These are phyloP conservation scores for Melinaea marsaeus DNA, from an alignment of 2,888 invertebrate genomes.

Conservation along the genomic window DNA sequence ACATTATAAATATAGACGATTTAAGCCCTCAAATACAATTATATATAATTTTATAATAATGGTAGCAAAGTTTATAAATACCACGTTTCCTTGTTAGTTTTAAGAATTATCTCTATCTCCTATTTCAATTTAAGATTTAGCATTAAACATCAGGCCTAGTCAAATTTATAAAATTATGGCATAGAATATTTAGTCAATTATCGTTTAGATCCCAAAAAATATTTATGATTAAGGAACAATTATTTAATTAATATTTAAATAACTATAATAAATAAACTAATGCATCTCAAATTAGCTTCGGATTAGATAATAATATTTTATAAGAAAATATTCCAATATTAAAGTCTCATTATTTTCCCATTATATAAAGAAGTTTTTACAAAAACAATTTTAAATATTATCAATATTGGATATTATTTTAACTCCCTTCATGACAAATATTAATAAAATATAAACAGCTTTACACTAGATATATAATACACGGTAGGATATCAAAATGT, in stretches of 20 bases:
- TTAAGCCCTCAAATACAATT: no score
- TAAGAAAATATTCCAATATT: constrained; percentile 2
- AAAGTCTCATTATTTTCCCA: not conserved
- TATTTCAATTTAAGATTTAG: constrained; percentile 12
- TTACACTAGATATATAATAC: constrained; percentile 19
- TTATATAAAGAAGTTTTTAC: no score
- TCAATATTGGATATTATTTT: no score
- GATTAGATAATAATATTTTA: constrained; percentile 3
- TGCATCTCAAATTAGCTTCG: not conserved
- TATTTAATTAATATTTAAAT: constrained; percentile 16
- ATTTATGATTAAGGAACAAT: constrained; percentile 27
- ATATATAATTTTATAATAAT: not conserved
- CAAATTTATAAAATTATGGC: constrained; percentile 39
- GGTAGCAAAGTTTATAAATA: not conserved
- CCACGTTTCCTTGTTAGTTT: constrained; percentile 1
- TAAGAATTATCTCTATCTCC: constrained; percentile 10
- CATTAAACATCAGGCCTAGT: constrained; percentile 52
- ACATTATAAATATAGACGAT: no score
- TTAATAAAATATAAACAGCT: not conserved
- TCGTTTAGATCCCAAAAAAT: constrained; percentile 29
- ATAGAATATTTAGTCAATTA: constrained; percentile 70
- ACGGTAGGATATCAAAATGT: constrained; percentile 32
- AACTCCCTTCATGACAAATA: no score
- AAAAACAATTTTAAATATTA: no score
- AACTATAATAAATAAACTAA: not conserved